Base-by-base conservation (phyloP, 1,140 invertebrate genomes). In the Scylla paramamosain region DNA sequence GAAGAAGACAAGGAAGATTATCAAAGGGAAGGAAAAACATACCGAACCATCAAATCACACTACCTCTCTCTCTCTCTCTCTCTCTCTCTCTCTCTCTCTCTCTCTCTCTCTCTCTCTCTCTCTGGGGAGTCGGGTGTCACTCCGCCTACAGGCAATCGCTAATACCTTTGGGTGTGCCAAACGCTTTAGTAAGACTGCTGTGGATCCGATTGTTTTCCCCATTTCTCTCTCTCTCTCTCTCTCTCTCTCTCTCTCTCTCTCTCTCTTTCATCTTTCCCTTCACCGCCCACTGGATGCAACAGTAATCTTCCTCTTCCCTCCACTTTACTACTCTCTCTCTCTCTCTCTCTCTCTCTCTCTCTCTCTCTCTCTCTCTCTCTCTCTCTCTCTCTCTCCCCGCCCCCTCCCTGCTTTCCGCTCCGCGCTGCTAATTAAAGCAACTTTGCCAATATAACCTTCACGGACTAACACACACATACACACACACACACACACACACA, bases 401-500 rank as follows among this genome's bases (percentile, higher is more conserved):
- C 29, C 84, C n/a, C 84, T 39, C 16, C 12, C 84, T 77, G 67
- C 20, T 77, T 77, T 77, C 67, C 67, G n/a, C 67, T 77, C 20
- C 6, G n/a, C 67, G 67, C 67, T n/a, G 20, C 67, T 77, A 77
- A 77, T 77, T 77, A 77, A 25, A 77, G 67, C 67, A 77, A 59
- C 67, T 77, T 77, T 77, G 25, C 67, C 67, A 77, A 77, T 77
- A 77, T 77, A 77, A 77, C 67, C 67, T n/a, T 77, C 67, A 77
- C 67, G 67, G 20, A n/a, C 67, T 77, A 77, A 77, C 67, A n/a
- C 67, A 77, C 67, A 77, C 1, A 77, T 20, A 77, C 67, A 77
- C 67, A 77, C 67, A 77, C 67, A 77, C 67, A 77, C 67, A 77
- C 67, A 77, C 67, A 77, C 67, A 77, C 67, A 77, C 67, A 77